These are phyloP conservation scores for Asarcornis scutulata DNA, from an alignment of 2,113 vertebrate genomes.

Conservation along the genomic window DNA sequence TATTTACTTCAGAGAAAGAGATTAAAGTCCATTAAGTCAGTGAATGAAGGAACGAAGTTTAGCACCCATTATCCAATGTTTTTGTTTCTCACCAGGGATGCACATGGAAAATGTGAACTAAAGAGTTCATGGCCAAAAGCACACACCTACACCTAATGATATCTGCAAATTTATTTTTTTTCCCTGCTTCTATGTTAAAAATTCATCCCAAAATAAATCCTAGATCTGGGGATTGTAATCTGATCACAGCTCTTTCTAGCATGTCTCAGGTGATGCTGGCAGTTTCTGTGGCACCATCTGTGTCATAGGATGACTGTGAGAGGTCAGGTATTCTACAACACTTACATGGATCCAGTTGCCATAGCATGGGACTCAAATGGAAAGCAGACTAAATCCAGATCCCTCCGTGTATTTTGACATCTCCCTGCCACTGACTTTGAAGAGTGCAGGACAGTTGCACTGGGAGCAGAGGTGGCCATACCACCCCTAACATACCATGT, in stretches of 20 bases:
- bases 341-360: neutral
- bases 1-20: neutral
- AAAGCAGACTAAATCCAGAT: neutral
- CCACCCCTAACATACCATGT: neutral
- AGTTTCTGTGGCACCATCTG: neutral
- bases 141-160: neutral
- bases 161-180: neutral
- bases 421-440: neutral
- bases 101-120: neutral
- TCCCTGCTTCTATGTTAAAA: neutral
- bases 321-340: neutral
- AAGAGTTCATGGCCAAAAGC: accelerated
- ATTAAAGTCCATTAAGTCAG: neutral
- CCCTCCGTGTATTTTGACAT: neutral
- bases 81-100: neutral
- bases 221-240: neutral
- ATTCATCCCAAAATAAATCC: neutral
- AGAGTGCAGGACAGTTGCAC: neutral
- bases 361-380: neutral
- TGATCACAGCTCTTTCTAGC: neutral
- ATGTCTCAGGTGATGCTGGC: neutral
- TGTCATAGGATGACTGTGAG: neutral
- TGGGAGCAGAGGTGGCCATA: neutral
- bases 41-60: neutral
- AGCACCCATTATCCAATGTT: accelerated